Percentiles rank a stretch among this genome's conserved stretches.
These are phyloP conservation scores for Parauchenoglanis ngamensis DNA, from an alignment of 2,797 vertebrate species.

Conservation along the genomic window DNA sequence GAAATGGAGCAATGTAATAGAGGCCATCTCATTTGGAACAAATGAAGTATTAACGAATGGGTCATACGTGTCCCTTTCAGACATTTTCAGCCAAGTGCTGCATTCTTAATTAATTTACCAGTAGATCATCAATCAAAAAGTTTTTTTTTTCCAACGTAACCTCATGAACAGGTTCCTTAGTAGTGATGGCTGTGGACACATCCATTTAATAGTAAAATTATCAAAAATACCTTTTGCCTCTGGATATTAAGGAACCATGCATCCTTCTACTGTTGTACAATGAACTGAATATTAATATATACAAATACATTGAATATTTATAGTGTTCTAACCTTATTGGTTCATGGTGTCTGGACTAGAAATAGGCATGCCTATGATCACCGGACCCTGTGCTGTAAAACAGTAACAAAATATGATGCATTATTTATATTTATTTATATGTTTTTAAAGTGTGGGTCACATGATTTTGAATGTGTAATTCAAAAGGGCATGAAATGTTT, in stretches of 20 bases:
- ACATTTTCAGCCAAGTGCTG: not conserved
- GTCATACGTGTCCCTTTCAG: not conserved
- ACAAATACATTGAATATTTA: too few relatives aligned
- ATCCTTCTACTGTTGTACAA: not conserved
- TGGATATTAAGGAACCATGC: not conserved
- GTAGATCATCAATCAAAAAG: not conserved
- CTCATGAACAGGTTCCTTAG: not conserved
- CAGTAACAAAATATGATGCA: not conserved
- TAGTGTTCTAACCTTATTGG: constrained; percentile 19
- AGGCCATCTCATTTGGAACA: not conserved
- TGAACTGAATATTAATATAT: not conserved
- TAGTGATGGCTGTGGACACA: not conserved
- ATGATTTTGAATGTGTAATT: too few relatives aligned
- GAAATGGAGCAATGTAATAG: not conserved
- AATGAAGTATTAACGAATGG: not conserved
- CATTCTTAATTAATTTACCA: not conserved
- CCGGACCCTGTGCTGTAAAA: constrained; percentile 28
- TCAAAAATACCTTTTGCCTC: not conserved
- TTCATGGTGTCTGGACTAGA: not conserved
- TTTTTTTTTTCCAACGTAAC: not conserved
- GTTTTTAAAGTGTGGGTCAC: too few relatives aligned
- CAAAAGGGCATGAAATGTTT: too few relatives aligned
- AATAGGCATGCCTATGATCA: constrained; percentile 48
- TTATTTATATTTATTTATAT: not conserved
- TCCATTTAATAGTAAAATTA: not conserved